These are phyloP conservation scores for Magallana gigas DNA, from an alignment of 1,140 invertebrate genomes.

Conservation along the genomic window DNA sequence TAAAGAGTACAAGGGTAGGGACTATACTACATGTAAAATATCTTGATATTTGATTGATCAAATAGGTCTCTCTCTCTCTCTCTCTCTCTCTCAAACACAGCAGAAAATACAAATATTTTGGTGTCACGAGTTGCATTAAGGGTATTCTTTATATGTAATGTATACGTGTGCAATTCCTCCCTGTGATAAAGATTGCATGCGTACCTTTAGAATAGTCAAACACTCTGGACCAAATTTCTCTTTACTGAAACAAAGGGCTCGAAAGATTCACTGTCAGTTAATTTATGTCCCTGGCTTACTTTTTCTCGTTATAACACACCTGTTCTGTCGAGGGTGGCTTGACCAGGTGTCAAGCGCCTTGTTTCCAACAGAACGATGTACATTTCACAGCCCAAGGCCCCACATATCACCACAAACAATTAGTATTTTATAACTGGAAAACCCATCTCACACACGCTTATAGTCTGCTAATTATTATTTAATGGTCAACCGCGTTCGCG, in stretches of 20 bases:
- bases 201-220: no score
- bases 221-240: no score
- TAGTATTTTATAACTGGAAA: not conserved
- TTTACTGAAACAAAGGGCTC: not conserved
- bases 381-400: not conserved
- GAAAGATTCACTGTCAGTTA: not conserved
- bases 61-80: no score
- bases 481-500: not conserved
- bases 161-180: no score
- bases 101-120: no score
- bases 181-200: no score
- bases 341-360: not conserved
- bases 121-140: no score
- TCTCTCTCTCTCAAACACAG: no score
- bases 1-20: no score
- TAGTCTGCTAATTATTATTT: slow-evolving; percentile 16
- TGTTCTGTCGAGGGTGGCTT: not conserved
- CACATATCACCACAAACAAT: not conserved
- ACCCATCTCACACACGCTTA: not conserved
- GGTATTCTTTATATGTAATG: no score
- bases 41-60: no score
- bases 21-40: no score
- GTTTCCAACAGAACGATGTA: not conserved
- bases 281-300: not conserved
- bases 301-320: slow-evolving; percentile 5